phyloP scores from a whole-genome alignment of 2,797 vertebrate species.

The Acanthornis magna region DNA sequence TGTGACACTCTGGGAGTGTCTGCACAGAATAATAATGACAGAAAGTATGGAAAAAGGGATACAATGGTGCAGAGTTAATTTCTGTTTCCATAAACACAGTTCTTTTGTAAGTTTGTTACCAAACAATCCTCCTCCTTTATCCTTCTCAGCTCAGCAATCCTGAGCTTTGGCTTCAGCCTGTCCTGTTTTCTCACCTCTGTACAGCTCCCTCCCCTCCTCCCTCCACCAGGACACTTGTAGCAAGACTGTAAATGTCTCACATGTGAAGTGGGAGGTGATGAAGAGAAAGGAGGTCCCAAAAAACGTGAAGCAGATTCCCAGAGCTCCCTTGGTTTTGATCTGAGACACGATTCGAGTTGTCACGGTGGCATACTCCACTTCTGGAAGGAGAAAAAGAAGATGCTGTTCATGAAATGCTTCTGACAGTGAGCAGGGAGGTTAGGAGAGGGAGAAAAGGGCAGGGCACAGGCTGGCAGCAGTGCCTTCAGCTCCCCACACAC shows the following conservation, averaged over 20 bases:
- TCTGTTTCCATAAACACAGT: not conserved
- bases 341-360: conserved; percentile 97
- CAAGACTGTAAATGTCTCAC: conserved; percentile 74
- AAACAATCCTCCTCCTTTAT: not conserved
- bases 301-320: conserved; percentile 90
- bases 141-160: not conserved
- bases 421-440: not conserved
- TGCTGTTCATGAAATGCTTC: not conserved
- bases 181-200: not conserved
- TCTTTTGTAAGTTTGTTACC: not conserved
- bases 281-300: conserved; percentile 98
- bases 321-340: conserved; percentile 97
- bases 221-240: not conserved
- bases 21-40: not conserved
- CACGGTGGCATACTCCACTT: conserved; percentile 91
- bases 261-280: conserved; percentile 98
- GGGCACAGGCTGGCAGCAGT: not conserved
- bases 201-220: not conserved
- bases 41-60: not conserved
- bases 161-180: not conserved
- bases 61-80: not conserved
- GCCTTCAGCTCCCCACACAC: conserved; percentile 60
- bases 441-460: not conserved
- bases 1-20: not conserved
- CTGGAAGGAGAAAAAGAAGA: conserved; percentile 64